phyloP scores from a whole-genome alignment of 2,113 vertebrate genomes.

The Rafetus swinhoei region DNA sequence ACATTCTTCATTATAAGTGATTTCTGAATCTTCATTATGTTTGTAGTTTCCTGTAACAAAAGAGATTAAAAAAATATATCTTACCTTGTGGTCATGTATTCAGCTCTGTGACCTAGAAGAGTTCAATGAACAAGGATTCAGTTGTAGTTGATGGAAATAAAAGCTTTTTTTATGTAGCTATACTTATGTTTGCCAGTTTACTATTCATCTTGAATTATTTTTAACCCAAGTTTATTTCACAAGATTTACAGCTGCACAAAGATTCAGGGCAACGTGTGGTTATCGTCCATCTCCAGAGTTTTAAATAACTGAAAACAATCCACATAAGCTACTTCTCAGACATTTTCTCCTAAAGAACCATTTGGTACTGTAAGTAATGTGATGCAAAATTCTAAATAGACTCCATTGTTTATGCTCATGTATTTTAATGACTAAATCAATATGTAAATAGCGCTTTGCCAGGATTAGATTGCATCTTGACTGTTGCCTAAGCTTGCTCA shows the following conservation, averaged over 20 bases:
- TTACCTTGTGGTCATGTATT: slow-evolving; percentile 99
- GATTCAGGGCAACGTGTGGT: not conserved
- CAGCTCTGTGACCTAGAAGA: slow-evolving; percentile 92
- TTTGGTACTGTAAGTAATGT: slow-evolving; percentile 22
- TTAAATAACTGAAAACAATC: slow-evolving; percentile 33
- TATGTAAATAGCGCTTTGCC: not conserved
- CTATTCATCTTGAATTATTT: slow-evolving; percentile 8
- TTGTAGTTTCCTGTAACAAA: not conserved
- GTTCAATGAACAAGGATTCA: slow-evolving; percentile 37
- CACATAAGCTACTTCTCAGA: not conserved
- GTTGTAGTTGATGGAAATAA: slow-evolving; percentile 2
- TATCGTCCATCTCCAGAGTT: not conserved
- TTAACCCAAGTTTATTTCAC: slow-evolving; percentile 1
- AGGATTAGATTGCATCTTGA: not conserved
- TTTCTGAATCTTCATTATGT: slow-evolving; percentile 18
- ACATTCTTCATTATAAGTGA: not conserved
- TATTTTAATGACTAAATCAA: slow-evolving; percentile 36
- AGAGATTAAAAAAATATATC: slow-evolving; percentile 24
- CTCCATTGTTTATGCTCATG: not conserved
- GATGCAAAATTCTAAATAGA: slow-evolving; percentile 37
- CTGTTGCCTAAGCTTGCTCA: not conserved
- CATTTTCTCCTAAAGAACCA: not conserved
- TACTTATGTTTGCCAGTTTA: not conserved
- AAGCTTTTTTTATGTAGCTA: not conserved
- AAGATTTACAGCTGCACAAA: slow-evolving; percentile 9